Percentiles rank a stretch among this genome's conserved stretches.
Evolutionary conservation across 2,797 vertebrate species (phyloP).

Genomic region (Florisuga fusca): DNA sequence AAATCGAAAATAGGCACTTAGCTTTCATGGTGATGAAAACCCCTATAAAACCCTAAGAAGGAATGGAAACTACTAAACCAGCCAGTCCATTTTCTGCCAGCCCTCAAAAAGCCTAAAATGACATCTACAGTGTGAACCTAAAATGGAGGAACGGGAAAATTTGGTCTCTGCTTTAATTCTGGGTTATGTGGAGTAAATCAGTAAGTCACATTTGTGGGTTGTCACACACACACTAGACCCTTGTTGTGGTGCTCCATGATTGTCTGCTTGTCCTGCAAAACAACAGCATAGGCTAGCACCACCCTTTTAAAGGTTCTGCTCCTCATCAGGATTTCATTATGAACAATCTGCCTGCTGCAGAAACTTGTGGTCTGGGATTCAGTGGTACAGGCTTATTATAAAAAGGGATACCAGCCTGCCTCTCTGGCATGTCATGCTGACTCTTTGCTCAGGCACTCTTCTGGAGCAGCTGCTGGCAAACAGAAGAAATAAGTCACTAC

Average conservation of each 20-base stretch:
- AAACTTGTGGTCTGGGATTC: slow-evolving; percentile 28
- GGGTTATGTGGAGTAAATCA: background rate
- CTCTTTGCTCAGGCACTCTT: background rate
- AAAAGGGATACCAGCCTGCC: background rate
- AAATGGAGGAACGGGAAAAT: background rate
- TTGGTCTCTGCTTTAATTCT: background rate
- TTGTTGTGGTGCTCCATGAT: background rate
- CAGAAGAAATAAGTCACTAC: background rate
- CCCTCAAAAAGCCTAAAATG: background rate
- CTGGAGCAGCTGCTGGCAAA: background rate
- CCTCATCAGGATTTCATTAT: slow-evolving; percentile 45
- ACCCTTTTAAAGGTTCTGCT: slow-evolving; percentile 22
- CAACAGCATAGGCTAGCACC: background rate
- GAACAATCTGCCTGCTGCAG: slow-evolving; percentile 14
- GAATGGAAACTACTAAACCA: background rate
- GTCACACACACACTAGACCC: background rate
- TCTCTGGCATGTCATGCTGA: background rate
- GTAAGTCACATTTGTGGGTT: background rate
- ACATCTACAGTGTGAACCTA: background rate
- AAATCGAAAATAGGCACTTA: background rate
- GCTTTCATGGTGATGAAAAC: background rate
- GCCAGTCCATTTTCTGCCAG: background rate
- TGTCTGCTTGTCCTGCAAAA: background rate
- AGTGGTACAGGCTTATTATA: background rate
- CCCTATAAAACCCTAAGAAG: background rate